These are phyloP conservation scores for Mungos mungo DNA, from an alignment of 2,113 vertebrate genomes.

Conservation along the genomic window DNA sequence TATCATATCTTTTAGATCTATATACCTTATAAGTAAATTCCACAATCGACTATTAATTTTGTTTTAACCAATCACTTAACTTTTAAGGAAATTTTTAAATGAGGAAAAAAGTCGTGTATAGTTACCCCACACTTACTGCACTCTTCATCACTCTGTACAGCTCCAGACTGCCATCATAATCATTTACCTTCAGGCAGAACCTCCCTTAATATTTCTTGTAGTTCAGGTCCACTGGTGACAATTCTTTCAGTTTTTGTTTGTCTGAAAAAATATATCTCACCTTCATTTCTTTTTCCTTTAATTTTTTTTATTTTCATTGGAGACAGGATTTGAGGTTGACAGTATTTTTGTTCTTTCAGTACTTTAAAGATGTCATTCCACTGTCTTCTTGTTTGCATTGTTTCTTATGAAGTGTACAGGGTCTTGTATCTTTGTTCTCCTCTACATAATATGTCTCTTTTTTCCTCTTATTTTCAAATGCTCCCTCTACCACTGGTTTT, in stretches of 20 bases:
- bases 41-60: slow-evolving; percentile 40
- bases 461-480: neutral
- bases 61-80: neutral
- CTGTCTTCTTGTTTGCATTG: neutral
- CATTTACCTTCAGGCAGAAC: slow-evolving; percentile 8
- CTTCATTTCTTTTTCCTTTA: slow-evolving; percentile 22
- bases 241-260: neutral
- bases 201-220: slow-evolving; percentile 52
- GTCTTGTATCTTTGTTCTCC: slow-evolving; percentile 35
- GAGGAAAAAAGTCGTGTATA: neutral
- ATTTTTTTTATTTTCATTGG: slow-evolving; percentile 29
- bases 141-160: slow-evolving; percentile 24
- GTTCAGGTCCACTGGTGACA: neutral
- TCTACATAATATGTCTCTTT: neutral
- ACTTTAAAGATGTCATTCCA: slow-evolving; percentile 23
- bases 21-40: slow-evolving; percentile 7
- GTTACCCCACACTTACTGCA: neutral
- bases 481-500: slow-evolving; percentile 21
- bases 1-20: neutral
- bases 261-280: slow-evolving; percentile 27
- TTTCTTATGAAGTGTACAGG: slow-evolving; percentile 10
- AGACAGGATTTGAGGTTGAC: neutral
- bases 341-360: slow-evolving; percentile 28
- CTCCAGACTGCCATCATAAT: neutral
- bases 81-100: slow-evolving; percentile 36